Evolutionary conservation across 1,140 invertebrate genomes (phyloP), one percentile per base, ranked within the genome.

Genomic region (Venustaconcha ellipsiformis): DNA sequence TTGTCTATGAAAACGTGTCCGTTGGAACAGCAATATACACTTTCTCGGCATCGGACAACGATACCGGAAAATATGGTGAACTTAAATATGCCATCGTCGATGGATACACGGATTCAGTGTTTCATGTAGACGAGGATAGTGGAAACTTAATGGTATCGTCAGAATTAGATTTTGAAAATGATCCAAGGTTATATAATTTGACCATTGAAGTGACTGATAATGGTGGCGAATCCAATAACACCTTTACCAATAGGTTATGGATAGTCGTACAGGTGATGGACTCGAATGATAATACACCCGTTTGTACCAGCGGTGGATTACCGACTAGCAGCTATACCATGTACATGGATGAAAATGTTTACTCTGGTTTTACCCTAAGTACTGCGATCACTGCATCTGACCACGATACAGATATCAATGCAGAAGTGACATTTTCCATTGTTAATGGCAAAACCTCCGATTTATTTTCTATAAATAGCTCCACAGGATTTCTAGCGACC

Each of bases 261-360:
- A 48, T 48, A 48, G 6, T 48, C 37, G 37, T 48, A 8, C 37
- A 48, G 37, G 80, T 87, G 15, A 65, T 59, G 94, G 97, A 99
- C 88, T 91, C 97, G 23, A 98, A 99, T 88, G 97, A 99, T 91
- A 71, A 70, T 18, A 64, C 71, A n/a, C 76, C 76, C 15, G 57
- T 20, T 11, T 76, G 72, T 70, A 57, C 11, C 37, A 48, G 37
- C 37, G 8, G 37, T 48, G 37, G 37, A 48, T 48, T 56, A 18
- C 76, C 74, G 26, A 11, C 71, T 14, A 71, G 65, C 15, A 70
- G 65, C 18, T 80, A 80, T 26, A 60, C 74, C 1, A 55, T 67
- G 5, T 60, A 70, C 17, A 77, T 80, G 14, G 23, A 57, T 20
- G 78, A 80, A 70, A 77, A 79, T 60, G 70, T 74, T 23, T 26